Evolutionary conservation across 2,113 vertebrate species (phyloP), one percentile per base, ranked within the genome.

Genomic region (Crotalus viridis): DNA sequence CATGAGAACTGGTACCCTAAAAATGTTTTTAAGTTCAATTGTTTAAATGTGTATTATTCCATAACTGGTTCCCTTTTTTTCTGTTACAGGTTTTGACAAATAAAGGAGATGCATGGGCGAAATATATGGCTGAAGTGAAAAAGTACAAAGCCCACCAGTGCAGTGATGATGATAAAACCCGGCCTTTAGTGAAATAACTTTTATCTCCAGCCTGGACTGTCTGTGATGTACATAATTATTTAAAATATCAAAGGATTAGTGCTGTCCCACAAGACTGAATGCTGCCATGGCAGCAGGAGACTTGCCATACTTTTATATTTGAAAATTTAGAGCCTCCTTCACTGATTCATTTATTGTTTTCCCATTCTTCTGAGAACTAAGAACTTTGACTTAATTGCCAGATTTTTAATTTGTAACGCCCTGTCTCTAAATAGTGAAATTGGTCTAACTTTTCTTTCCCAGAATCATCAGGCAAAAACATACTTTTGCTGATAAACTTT

Each of bases 101-200:
- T 97, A 99, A 99, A 98, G 98, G 98, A 93, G 99, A 99, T 33
- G 99, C 99, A 7, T 99, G 99, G 99, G 98, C 98, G 95, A 98
- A 98, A 96, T 99, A 99, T 98, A 99, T 99, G 99, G 99, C 98
- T 10, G 99, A 99, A 96, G 99, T 99, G 97, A 99, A 99, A 98
- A 99, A 99, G 96, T 99, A 99, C 97, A 99, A 99, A 98, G 99
- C 98, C 88, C 99, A 99, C 93, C 98, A 99, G 98, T 99, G 99
- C 95, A 98, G 99, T 0, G 99, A 99, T 5, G 99, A 99, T 52
- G 99, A 99, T 97, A 99, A 99, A 97, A 99, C 99, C 95, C 97
- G 99, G 85, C 99, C 99, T 92, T 98, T 99, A 96, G 99, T 99
- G 96, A 99, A 99, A 98, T 99, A 98, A 97, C 95, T 94, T 93